phyloP scores from a whole-genome alignment of 2,113 vertebrate genomes.

The Megaceryle maxima region DNA sequence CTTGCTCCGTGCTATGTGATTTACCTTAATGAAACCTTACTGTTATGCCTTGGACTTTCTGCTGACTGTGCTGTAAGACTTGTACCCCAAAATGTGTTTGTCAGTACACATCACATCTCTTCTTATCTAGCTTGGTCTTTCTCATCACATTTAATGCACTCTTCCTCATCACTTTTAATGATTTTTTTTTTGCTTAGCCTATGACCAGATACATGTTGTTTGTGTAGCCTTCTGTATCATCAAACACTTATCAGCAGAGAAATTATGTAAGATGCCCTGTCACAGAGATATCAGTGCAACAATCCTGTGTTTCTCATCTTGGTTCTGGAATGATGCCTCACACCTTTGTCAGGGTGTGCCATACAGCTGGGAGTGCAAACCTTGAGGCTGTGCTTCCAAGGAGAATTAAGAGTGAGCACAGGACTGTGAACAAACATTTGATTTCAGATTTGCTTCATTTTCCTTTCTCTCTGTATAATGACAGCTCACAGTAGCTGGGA shows the following conservation, averaged over 20 bases:
- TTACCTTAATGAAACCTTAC: not conserved
- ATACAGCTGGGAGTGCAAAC: not conserved
- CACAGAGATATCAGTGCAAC: not conserved
- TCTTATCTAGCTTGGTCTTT: not conserved
- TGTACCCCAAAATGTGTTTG: not conserved
- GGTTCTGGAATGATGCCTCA: not conserved
- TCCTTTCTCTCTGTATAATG: not conserved
- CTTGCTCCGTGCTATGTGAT: not conserved
- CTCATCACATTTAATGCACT: not conserved
- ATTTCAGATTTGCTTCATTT: not conserved
- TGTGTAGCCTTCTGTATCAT: not conserved
- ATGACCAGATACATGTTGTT: not conserved
- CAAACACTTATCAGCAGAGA: not conserved
- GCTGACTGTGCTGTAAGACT: not conserved
- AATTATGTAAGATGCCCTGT: not conserved
- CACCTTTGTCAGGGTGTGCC: not conserved
- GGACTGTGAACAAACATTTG: rapidly evolving
- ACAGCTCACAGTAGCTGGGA: not conserved
- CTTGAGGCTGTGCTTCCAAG: not conserved
- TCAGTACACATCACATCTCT: not conserved
- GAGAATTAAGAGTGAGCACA: not conserved
- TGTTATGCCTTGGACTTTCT: not conserved
- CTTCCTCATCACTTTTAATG: too few relatives aligned
- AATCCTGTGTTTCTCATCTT: not conserved
- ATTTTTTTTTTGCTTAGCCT: too few relatives aligned